Conservation (phyloP, 1,140 invertebrate species). For the Episyrphus balteatus region DNA sequence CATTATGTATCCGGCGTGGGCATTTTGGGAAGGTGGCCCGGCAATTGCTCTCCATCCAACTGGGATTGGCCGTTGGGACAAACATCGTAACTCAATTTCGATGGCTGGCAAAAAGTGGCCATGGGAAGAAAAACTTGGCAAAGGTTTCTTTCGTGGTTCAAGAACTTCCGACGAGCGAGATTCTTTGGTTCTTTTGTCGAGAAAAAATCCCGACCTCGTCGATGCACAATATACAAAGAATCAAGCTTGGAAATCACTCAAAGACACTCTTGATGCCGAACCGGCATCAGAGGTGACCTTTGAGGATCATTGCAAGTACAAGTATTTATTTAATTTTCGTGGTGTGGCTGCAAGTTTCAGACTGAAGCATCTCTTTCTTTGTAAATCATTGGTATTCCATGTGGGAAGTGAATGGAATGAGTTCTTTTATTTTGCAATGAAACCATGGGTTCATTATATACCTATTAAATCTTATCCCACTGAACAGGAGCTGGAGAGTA, state of each 20-base stretch:
- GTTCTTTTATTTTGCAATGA: slow-evolving; percentile 86
- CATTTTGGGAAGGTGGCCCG: slow-evolving; percentile 95
- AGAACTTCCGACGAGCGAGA: slow-evolving; percentile 85
- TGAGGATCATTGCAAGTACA: slow-evolving; percentile 87
- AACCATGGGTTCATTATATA: slow-evolving; percentile 94
- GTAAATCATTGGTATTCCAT: slow-evolving; percentile 89
- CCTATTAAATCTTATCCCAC: slow-evolving; percentile 64
- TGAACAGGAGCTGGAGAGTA: slow-evolving; percentile 52
- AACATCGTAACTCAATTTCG: slow-evolving; percentile 60
- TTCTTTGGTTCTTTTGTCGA: slow-evolving; percentile 74
- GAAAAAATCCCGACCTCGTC: slow-evolving; percentile 63
- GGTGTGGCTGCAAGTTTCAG: slow-evolving; percentile 95
- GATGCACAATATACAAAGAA: slow-evolving; percentile 96
- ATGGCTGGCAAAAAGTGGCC: slow-evolving; percentile 53
- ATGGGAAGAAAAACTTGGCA: slow-evolving; percentile 66
- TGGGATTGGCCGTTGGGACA: slow-evolving; percentile 88
- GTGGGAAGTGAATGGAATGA: slow-evolving; percentile 91
- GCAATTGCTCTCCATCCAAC: slow-evolving; percentile 86
- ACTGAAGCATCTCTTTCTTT: slow-evolving; percentile 93
- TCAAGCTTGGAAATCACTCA: slow-evolving; percentile 90
- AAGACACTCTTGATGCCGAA: slow-evolving; percentile 74
- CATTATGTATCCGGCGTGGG: slow-evolving; percentile 95
- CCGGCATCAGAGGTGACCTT: slow-evolving; percentile 81
- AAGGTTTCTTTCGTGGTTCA: slow-evolving; percentile 88
- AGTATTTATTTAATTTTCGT: slow-evolving; percentile 92